phyloP scores from a whole-genome alignment of 2,113 vertebrate genomes.

The Castor canadensis region DNA sequence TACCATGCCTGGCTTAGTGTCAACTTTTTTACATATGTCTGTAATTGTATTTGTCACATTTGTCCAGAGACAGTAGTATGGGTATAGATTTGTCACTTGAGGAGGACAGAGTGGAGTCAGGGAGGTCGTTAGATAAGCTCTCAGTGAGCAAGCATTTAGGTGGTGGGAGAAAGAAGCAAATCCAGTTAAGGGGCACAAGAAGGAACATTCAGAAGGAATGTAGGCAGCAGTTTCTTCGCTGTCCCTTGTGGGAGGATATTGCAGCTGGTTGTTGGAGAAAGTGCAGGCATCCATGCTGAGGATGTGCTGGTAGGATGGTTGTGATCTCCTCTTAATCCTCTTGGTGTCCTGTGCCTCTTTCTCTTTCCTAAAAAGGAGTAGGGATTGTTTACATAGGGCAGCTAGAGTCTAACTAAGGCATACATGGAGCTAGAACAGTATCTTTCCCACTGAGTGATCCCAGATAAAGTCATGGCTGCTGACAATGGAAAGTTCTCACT shows the following conservation, averaged over 20 bases:
- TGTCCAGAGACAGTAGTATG: neutral
- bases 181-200: neutral
- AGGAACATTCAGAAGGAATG: neutral
- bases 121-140: neutral
- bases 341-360: neutral
- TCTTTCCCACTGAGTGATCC: neutral
- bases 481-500: neutral
- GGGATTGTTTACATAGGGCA: neutral
- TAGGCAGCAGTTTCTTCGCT: neutral
- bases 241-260: neutral
- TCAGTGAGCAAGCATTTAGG: neutral
- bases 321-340: neutral
- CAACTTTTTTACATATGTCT: neutral
- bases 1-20: neutral
- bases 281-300: neutral
- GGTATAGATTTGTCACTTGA: neutral
- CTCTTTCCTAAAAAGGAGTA: neutral
- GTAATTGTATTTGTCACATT: neutral
- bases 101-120: neutral
- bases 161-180: neutral
- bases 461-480: neutral
- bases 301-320: neutral
- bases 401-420: neutral
- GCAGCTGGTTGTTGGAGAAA: neutral
- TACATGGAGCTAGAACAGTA: neutral